These are phyloP conservation scores for Toxostoma redivivum DNA, from an alignment of 2,113 vertebrate genomes.

Conservation along the genomic window DNA sequence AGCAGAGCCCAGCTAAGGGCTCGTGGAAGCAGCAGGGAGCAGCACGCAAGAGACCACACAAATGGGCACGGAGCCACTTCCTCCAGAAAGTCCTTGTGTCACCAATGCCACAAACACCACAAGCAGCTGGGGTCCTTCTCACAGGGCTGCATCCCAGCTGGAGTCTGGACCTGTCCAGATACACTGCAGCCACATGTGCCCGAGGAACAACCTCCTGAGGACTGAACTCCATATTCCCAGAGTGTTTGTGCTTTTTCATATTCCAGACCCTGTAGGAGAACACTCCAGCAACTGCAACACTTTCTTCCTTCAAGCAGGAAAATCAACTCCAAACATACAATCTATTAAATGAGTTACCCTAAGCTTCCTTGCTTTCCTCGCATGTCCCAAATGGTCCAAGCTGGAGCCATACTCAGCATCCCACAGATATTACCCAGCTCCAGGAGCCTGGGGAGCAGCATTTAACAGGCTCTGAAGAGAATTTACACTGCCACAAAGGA, in stretches of 20 bases:
- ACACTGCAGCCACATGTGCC: neutral
- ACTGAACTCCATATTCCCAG: neutral
- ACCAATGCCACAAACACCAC: neutral
- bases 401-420: neutral
- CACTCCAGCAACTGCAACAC: neutral
- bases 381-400: neutral
- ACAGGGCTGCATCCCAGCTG: neutral
- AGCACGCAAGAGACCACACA: accelerated
- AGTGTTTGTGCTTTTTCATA: neutral
- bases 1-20: neutral
- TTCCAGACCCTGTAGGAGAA: neutral
- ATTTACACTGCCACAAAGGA: neutral
- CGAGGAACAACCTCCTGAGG: neutral
- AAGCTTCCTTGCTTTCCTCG: neutral
- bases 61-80: accelerated
- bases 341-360: neutral
- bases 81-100: neutral
- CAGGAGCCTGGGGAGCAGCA: neutral
- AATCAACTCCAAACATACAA: too few relatives aligned
- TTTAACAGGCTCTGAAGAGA: neutral
- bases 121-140: neutral
- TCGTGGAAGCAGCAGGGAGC: neutral
- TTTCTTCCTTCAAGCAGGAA: neutral
- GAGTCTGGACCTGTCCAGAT: neutral
- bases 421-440: neutral